Conservation (phyloP, 1,140 invertebrate genomes). For the Radopholus similis region DNA sequence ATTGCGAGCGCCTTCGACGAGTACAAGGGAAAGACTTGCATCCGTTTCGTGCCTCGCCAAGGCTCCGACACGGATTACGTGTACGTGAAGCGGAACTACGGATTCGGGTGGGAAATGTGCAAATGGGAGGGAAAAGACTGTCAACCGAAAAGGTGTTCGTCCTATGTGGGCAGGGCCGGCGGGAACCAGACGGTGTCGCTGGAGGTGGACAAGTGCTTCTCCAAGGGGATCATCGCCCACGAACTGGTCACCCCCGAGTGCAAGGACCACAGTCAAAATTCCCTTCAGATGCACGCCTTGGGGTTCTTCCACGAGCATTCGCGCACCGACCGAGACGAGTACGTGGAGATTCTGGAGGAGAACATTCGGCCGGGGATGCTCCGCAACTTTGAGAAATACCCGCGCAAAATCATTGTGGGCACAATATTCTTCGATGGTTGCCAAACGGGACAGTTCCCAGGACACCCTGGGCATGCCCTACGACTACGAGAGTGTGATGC, state of each 20-base stretch:
- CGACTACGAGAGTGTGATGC: slow-evolving; percentile 55
- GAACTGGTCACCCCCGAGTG: slow-evolving; percentile 58
- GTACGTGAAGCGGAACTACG: slow-evolving; percentile 58
- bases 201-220: slow-evolving; percentile 59
- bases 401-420: slow-evolving; percentile 58
- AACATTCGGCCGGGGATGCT: slow-evolving; percentile 60
- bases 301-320: slow-evolving; percentile 60
- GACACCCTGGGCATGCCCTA: slow-evolving; percentile 59
- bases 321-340: slow-evolving; percentile 57
- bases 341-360: slow-evolving; percentile 55
- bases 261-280: not conserved
- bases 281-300: slow-evolving; percentile 17
- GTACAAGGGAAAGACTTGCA: slow-evolving; percentile 57
- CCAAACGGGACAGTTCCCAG: no score
- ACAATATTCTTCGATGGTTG: no score
- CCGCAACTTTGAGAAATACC: slow-evolving; percentile 59
- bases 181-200: slow-evolving; percentile 59
- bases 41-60: slow-evolving; percentile 54
- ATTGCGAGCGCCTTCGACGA: slow-evolving; percentile 60
- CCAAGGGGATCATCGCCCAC: slow-evolving; percentile 59
- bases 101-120: slow-evolving; percentile 43
- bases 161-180: slow-evolving; percentile 58
- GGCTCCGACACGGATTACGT: slow-evolving; percentile 56
- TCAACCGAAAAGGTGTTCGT: slow-evolving; percentile 49
- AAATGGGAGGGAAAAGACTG: not conserved